Evolutionary conservation across 2,888 invertebrate species (phyloP), one percentile per base, ranked within the genome.

Genomic region (Pachymerium ferrugineum): DNA sequence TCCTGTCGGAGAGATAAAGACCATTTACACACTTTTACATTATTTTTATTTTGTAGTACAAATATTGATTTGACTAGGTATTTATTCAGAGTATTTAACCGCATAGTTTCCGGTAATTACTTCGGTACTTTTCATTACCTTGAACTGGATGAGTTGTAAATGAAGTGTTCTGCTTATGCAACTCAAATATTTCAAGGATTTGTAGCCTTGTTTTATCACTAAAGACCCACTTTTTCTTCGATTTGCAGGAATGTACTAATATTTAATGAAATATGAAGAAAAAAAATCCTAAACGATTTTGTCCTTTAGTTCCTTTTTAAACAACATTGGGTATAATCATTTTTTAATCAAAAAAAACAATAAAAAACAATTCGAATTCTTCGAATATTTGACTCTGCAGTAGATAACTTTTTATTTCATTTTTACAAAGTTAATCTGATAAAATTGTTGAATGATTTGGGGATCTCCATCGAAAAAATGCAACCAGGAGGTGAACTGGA

Each of bases 171-270:
- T 62, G 62, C 62, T 62, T 62, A 62, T 25, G 28, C 62, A 62
- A 62, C 62, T 22, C 62, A 62, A 62, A 62, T 62, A 62, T 62
- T 62, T 62, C 62, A 25, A 62, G 28, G 62, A 62, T 62, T 62
- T 28, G 28, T 62, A 62, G 28, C 62, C 62, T 62, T 62, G 62
- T 62, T 62, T 28, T 62, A 3, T 62, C 62, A 62, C 62, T 62
- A 62, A 22, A 62, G n/a, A 62, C 62, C 22, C 62, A 62, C 62
- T 62, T 62, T 38, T 38, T 38, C 28, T 28, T n/a, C n/a, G n/a
- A n/a, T n/a, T n/a, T n/a, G n/a, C n/a, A n/a, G n/a, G n/a, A n/a
- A n/a, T n/a, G n/a, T n/a, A n/a, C n/a, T n/a, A n/a, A n/a, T n/a
- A n/a, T n/a, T n/a, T 38, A 38, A 16, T 38, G 12, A 38, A 4